These are phyloP conservation scores for Eunapius fragilis DNA, from an alignment of 37 sponge, comb jelly and placozoan genomes.

Conservation along the genomic window DNA sequence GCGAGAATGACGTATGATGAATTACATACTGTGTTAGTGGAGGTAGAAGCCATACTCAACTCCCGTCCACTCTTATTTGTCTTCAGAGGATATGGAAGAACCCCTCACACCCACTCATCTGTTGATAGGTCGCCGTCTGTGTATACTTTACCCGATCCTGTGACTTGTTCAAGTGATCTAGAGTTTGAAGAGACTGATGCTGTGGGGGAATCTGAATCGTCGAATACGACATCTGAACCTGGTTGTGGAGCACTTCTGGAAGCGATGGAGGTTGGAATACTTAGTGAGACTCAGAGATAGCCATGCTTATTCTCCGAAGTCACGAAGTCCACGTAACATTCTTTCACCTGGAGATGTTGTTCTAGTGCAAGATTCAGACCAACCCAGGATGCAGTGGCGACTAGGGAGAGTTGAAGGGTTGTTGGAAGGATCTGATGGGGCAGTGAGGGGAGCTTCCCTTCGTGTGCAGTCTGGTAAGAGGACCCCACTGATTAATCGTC, in stretches of 20 bases:
- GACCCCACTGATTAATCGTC: no score
- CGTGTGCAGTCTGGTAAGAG: no score
- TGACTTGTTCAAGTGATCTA: not conserved
- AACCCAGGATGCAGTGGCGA: slow-evolving; percentile 11
- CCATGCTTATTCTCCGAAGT: slow-evolving; percentile 2
- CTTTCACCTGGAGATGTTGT: slow-evolving; percentile 23
- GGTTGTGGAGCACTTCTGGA: slow-evolving; percentile 33
- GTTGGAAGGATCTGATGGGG: slow-evolving; percentile 19
- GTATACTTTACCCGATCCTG: slow-evolving; percentile 11
- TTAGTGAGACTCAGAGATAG: slow-evolving; percentile 16
- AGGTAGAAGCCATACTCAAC: slow-evolving; percentile 39
- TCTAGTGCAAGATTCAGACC: slow-evolving; percentile 3
- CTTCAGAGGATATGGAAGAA: slow-evolving; percentile 46
- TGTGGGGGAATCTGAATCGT: not conserved
- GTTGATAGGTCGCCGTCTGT: slow-evolving; percentile 12
- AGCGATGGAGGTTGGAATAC: slow-evolving; percentile 29
- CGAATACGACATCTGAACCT: slow-evolving; percentile 25
- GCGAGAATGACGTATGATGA: slow-evolving; percentile 40
- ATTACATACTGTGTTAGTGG: slow-evolving; percentile 25
- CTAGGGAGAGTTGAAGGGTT: slow-evolving; percentile 10
- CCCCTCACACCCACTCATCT: slow-evolving; percentile 50
- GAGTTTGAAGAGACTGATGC: not conserved
- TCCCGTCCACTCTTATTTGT: slow-evolving; percentile 49
- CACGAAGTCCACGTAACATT: not conserved
- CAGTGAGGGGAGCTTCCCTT: slow-evolving; percentile 4